Percentiles rank a stretch among this genome's conserved stretches.
Conservation (phyloP, 2,888 invertebrate genomes). For the Kryphioiulus occultus region DNA sequence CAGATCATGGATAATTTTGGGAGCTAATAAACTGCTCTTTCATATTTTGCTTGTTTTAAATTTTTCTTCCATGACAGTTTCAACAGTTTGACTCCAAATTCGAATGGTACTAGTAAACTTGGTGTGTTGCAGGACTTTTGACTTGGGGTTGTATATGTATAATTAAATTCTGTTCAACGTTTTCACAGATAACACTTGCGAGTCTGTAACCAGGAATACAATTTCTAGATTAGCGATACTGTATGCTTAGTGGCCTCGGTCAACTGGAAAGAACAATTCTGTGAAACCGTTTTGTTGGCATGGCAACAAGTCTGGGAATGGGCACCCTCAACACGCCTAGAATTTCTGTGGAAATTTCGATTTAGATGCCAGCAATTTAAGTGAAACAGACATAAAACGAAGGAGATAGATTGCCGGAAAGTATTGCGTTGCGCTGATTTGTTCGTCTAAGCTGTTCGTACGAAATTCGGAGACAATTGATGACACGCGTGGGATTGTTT, state of each 20-base stretch:
- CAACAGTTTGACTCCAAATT: too few relatives aligned
- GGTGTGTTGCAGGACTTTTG: too few relatives aligned
- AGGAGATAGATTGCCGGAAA: not conserved
- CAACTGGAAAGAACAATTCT: not conserved
- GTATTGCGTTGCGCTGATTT: conserved; percentile 6
- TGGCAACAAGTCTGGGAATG: not conserved
- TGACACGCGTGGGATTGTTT: conserved; percentile 10
- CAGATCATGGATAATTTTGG: too few relatives aligned
- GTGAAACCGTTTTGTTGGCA: not conserved
- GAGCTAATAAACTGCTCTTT: too few relatives aligned
- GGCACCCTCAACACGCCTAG: not conserved
- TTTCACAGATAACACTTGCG: too few relatives aligned
- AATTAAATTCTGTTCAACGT: too few relatives aligned
- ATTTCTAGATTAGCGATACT: not conserved
- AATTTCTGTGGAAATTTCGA: conserved; percentile 2
- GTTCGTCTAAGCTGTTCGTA: not conserved
- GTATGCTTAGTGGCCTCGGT: not conserved
- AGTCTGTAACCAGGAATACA: too few relatives aligned
- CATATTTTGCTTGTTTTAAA: too few relatives aligned
- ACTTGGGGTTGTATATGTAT: too few relatives aligned
- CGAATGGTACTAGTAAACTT: too few relatives aligned
- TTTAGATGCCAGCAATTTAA: not conserved
- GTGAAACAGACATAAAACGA: not conserved
- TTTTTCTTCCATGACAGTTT: too few relatives aligned
- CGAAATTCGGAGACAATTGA: conserved; percentile 12